phyloP scores from a whole-genome alignment of 2,797 vertebrate genomes.

The Epinephelus coioides region DNA sequence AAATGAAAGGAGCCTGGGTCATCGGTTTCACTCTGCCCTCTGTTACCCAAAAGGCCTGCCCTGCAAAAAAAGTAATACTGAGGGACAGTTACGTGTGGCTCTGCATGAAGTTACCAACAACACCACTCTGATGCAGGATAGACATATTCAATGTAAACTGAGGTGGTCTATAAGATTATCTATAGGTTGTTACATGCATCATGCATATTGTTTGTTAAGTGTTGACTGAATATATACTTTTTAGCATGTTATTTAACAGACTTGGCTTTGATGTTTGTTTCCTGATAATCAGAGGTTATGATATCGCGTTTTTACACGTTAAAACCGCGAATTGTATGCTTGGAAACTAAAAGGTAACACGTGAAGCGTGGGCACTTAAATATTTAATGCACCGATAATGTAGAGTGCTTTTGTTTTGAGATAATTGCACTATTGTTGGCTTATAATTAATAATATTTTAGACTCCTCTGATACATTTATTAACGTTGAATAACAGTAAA shows the following conservation, averaged over 20 bases:
- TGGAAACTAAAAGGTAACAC: neutral
- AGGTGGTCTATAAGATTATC: conserved; percentile 1
- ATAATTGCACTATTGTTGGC: neutral
- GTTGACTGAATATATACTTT: neutral
- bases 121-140: neutral
- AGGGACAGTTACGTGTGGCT: conserved; percentile 19
- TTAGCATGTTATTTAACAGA: neutral
- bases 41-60: conserved; percentile 38
- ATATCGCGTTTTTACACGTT: neutral
- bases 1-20: conserved; percentile 66
- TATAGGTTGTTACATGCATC: neutral
- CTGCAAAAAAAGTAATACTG: neutral
- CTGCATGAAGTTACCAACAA: conserved; percentile 5
- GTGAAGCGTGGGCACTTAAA: too few species aligned
- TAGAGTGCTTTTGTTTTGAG: neutral
- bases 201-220: neutral
- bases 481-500: too few species aligned
- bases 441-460: neutral
- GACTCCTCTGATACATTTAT: neutral
- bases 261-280: neutral
- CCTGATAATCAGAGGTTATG: neutral
- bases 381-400: too few species aligned
- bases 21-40: conserved; percentile 70
- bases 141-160: neutral
- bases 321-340: neutral